Conservation (phyloP, 1,140 invertebrate genomes). For the Aphelenchoides besseyi region DNA sequence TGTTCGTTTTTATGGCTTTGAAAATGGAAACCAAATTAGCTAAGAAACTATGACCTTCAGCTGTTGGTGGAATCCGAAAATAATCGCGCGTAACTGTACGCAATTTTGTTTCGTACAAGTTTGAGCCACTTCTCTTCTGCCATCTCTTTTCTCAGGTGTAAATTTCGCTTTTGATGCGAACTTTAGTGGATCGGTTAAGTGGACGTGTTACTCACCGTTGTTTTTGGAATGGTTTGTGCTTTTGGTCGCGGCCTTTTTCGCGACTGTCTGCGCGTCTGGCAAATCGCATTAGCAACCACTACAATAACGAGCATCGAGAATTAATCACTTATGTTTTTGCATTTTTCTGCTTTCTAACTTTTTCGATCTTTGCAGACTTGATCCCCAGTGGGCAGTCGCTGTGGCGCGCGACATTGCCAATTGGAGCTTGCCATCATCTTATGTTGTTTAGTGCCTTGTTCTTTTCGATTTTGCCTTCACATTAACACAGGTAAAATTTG, state of each 20-base stretch:
- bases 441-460: neutral
- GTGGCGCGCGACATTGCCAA: neutral
- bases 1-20: neutral
- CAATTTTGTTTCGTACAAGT: neutral
- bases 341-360: neutral
- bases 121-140: neutral
- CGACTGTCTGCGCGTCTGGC: no score
- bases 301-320: no score
- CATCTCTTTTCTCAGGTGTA: neutral
- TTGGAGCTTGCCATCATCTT: neutral
- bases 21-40: neutral
- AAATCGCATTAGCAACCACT: no score
- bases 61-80: neutral
- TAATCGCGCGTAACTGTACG: no score
- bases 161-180: neutral
- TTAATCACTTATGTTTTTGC: no score
- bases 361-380: neutral
- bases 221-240: neutral
- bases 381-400: neutral
- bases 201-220: no score
- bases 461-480: neutral
- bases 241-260: neutral
- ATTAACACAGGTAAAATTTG: neutral
- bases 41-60: neutral
- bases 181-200: no score